These are phyloP conservation scores for Eupithecia insigniata DNA, from an alignment of 2,888 invertebrate genomes.

Conservation along the genomic window DNA sequence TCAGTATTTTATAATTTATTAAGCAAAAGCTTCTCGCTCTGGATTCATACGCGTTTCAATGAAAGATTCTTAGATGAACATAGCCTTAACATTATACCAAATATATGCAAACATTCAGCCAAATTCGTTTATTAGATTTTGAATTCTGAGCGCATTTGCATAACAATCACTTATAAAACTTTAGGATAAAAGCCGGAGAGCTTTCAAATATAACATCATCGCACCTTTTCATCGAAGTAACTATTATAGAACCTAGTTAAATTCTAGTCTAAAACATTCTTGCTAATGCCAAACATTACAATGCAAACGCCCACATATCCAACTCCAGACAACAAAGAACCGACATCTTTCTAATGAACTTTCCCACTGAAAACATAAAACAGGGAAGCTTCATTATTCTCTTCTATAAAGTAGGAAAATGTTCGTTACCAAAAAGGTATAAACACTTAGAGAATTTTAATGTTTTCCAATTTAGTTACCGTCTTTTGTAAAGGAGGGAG, in stretches of 20 bases:
- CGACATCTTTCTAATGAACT: slow-evolving; percentile 36
- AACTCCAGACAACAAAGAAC: slow-evolving; percentile 30
- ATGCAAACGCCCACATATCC: slow-evolving; percentile 16
- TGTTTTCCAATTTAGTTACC: slow-evolving; percentile 42
- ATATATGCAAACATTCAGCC: neutral
- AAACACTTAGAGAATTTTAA: slow-evolving; percentile 39
- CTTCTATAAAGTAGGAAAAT: slow-evolving; percentile 31
- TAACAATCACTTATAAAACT: neutral
- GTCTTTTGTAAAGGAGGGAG: slow-evolving; percentile 26
- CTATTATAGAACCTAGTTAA: neutral
- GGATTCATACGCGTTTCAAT: neutral
- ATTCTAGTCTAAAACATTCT: neutral
- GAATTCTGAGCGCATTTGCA: neutral
- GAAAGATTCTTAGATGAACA: neutral
- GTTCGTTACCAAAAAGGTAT: slow-evolving; percentile 34
- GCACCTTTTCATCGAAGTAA: neutral
- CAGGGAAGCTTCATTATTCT: slow-evolving; percentile 36
- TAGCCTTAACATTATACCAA: neutral
- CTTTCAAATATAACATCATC: neutral
- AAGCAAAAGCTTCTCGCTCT: neutral
- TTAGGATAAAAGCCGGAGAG: neutral
- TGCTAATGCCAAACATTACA: neutral
- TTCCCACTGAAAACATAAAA: slow-evolving; percentile 37
- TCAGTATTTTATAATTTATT: neutral
- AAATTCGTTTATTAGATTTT: neutral